Evolutionary conservation across 2,113 vertebrate species (phyloP), one percentile per base, ranked within the genome.

Genomic region (Onychostoma macrolepis): DNA sequence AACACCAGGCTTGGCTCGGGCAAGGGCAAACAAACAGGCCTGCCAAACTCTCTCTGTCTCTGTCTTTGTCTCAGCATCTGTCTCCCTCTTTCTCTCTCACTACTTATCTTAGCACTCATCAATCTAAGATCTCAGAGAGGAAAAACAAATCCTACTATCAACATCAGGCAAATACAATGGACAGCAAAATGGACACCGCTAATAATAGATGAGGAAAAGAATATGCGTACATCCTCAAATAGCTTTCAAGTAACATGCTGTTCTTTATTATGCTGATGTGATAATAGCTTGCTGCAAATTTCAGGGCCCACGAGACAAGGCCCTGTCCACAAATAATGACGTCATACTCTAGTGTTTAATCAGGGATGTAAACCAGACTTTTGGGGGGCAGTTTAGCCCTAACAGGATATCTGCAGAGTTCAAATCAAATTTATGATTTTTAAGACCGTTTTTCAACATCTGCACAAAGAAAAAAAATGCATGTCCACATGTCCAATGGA

Each of bases 1-100:
- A 86, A 88, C 83, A 89, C 76, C 84, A 80, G 71, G 53, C 76
- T 72, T 86, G 79, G 80, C 86, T 79, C 80, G 30, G 15, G 72
- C 86, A 53, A 72, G 83, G 87, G 83, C 82, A 89, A 89, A 89
- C 83, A 89, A 89, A 87, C 53, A 50, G 53, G 43, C 77, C 88
- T 84, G 88, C 88, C 88, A 89, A 88, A 84, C 77, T 53, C 71
- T 67, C 33, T 48, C 77, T 10, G 43, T 43, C 81, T 87, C 65
- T 15, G 36, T 78, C 67, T 83, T 38, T 84, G 28, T 80, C 78
- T 80, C 76, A 15, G 48, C 26, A 74, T 45, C 79, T 71, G 53
- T 67, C 87, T 74, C 19, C 85, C 43, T 85, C 69, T 76, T 26
- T 56, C 19, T 74, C 36, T 83, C 58, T 56, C 11, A 41, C 75